Evolutionary conservation across 92 coral and sea anemone genomes (phyloP).

Genomic region (Palythoa grandiflora): DNA sequence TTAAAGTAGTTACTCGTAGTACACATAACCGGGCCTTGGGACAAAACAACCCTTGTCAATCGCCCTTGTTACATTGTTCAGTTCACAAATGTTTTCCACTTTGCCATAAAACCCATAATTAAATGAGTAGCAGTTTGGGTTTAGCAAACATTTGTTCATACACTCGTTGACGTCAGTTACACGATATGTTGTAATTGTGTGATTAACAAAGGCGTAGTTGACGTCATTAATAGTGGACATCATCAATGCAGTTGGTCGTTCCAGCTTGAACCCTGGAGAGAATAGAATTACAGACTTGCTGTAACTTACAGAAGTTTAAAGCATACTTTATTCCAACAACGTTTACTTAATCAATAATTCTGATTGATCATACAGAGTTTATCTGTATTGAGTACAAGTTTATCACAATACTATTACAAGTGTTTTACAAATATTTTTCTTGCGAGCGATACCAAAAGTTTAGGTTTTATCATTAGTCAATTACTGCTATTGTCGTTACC

Average conservation of each 20-base stretch:
- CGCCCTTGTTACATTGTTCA: constrained; percentile 65
- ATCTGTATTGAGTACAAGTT: no score
- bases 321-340: no score
- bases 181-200: constrained; percentile 10
- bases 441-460: no score
- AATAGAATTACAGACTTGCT: not conserved
- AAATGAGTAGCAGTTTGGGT: constrained; percentile 56
- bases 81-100: constrained; percentile 44
- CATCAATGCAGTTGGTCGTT: constrained; percentile 48
- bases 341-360: no score
- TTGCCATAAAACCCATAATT: constrained; percentile 51
- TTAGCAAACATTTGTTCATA: constrained; percentile 35
- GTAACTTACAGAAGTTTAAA: not conserved
- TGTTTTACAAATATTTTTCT: no score
- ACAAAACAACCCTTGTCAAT: constrained; percentile 46
- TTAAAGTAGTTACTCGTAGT: constrained; percentile 50
- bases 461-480: no score
- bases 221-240: constrained; percentile 54
- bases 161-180: constrained; percentile 57
- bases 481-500: no score
- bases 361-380: no score
- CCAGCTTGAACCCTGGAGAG: constrained; percentile 35
- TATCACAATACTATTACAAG: no score
- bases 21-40: constrained; percentile 55
- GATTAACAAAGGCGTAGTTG: constrained; percentile 54